These are phyloP conservation scores for Caenorhabditis tropicalis DNA, from an alignment of 1,140 invertebrate species.

Conservation along the genomic window DNA sequence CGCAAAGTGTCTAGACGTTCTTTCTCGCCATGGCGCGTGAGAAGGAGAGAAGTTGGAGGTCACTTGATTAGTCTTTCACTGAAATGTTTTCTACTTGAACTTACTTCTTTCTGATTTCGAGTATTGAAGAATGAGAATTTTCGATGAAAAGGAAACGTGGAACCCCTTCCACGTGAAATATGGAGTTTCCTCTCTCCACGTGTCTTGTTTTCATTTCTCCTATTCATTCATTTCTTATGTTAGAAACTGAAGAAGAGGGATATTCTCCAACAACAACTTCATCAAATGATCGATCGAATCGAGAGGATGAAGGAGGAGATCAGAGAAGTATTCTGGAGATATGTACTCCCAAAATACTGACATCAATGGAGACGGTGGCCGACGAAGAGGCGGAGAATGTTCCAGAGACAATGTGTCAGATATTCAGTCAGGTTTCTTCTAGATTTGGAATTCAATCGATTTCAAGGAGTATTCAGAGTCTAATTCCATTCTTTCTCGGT, in stretches of 20 bases:
- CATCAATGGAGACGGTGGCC: conserved; percentile 30
- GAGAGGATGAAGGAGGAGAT: not conserved
- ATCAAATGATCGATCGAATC: not conserved
- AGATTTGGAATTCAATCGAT: not conserved
- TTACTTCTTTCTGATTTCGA: too few species aligned
- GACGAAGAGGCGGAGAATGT: conserved; percentile 13
- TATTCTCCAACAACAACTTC: not conserved
- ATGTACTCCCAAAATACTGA: conserved; percentile 1
- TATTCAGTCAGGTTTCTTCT: not conserved
- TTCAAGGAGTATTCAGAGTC: not conserved
- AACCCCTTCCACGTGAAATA: too few species aligned
- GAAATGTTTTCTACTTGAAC: too few species aligned
- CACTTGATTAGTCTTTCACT: too few species aligned
- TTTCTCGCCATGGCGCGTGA: too few species aligned
- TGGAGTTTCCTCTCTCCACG: too few species aligned
- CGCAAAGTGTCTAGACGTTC: too few species aligned
- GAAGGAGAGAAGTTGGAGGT: too few species aligned
- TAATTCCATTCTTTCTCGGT: conserved; percentile 14
- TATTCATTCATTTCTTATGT: not conserved
- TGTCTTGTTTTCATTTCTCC: too few species aligned
- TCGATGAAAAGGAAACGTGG: too few species aligned
- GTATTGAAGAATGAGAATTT: too few species aligned
- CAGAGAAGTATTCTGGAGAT: not conserved
- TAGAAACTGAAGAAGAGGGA: not conserved
- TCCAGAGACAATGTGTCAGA: conserved; percentile 33